Evolutionary conservation across 2,888 invertebrate species (phyloP), one percentile per base, ranked within the genome.

Genomic region (Melipona beecheii): DNA sequence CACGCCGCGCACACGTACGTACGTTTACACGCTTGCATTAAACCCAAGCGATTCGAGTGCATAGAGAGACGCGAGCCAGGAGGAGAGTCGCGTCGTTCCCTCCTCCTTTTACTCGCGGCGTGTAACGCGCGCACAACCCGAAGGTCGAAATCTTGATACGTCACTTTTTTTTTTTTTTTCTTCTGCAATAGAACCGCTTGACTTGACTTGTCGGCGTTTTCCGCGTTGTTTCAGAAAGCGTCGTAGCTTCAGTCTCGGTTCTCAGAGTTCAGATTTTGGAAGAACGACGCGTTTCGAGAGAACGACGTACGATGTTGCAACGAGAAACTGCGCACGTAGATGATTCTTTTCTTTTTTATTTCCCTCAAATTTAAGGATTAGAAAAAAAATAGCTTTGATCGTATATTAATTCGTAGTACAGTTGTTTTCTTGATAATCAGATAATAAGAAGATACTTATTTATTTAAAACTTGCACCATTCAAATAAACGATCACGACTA

Each of bases 1-100:
- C 58, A 17, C 9, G 9, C 6, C n/a, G 43, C 27, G 54, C 65
- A 64, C 73, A 58, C 27, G 69, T 71, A 80, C 60, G 43, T 43
- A 11, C 9, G 43, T 43, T 58, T 58, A 58, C n/a, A 24, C 15
- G n/a, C 15, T 58, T 15, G 0, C 43, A 66, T 60, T 49, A 56
- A 74, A 68, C 68, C 56, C 43, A 62, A 69, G 62, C 66, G 75
- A 82, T 71, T 81, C 81, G 74, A 82, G 70, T 70, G 68, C 54
- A 75, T 75, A 56, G 75, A 81, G 62, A 81, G 58, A 60, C 75
- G 69, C 62, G 58, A 24, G 56, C 54, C 58, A 11, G 21, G 56
- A 24, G 56, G 66, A 54, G 19, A 43, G 43, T 9, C 43, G 43
- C 43, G 19, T 31, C 21, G 13, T 24, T 19, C 9, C 60, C 43